A percentile compares a stretch with the other conserved stretches of the same genome.
Evolutionary conservation across 2,113 vertebrate genomes (phyloP).

Genomic region (Cynocephalus volans): DNA sequence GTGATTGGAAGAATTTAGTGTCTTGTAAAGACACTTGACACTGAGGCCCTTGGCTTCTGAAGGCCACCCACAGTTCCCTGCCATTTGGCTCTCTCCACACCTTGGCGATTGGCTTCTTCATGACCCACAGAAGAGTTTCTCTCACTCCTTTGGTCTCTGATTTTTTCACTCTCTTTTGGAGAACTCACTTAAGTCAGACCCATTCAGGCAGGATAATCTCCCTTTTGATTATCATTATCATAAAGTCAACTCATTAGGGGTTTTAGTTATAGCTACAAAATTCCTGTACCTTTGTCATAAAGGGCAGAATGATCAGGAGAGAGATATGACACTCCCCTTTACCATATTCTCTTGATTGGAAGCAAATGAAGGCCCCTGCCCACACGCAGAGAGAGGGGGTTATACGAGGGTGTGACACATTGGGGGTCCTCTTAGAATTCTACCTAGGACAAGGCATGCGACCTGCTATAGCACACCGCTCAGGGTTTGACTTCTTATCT

Average conservation of each 20-base stretch:
- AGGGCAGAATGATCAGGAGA: background rate
- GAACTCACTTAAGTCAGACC: background rate
- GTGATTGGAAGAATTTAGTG: background rate
- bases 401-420: rapidly evolving
- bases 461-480: background rate
- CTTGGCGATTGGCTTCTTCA: background rate
- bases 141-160: background rate
- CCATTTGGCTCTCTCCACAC: rapidly evolving
- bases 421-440: background rate
- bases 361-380: background rate
- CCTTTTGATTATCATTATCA: background rate
- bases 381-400: background rate
- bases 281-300: background rate
- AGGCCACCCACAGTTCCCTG: rapidly evolving
- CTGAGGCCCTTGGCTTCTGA: background rate
- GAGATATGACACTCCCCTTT: background rate
- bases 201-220: background rate
- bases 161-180: background rate
- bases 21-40: background rate
- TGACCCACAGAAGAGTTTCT: background rate
- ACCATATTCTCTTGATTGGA: background rate
- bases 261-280: background rate
- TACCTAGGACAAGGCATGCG: no score
- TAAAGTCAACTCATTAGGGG: background rate
- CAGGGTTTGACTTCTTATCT: background rate